Percentiles rank a stretch among this genome's conserved stretches.
Conservation (phyloP, 2,888 invertebrate species). For the Sicus ferrugineus region DNA sequence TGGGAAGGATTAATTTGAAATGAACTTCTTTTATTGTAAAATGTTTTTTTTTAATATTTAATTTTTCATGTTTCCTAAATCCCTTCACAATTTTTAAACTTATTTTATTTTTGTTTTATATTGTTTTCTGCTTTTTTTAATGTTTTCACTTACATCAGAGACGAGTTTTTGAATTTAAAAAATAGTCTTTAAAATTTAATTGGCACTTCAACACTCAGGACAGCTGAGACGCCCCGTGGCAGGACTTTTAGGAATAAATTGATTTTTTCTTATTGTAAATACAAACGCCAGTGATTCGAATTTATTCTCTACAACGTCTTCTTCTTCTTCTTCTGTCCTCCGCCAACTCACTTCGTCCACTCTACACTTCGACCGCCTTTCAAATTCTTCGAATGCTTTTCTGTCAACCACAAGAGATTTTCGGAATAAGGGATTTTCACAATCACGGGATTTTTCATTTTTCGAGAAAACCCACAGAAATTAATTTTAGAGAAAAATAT, state of each 20-base stretch:
- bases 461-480: too few relatives aligned
- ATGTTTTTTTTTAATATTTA: not conserved
- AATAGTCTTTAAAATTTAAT: constrained; percentile 51
- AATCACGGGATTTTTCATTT: too few relatives aligned
- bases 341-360: not conserved
- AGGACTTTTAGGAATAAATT: not conserved
- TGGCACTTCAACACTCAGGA: constrained; percentile 45
- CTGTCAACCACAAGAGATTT: too few relatives aligned
- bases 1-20: constrained; percentile 11
- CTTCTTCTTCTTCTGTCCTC: not conserved
- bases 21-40: too few relatives aligned
- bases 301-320: not conserved
- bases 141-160: constrained; percentile 46
- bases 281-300: not conserved
- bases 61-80: not conserved
- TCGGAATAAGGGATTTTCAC: too few relatives aligned
- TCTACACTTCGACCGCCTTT: not conserved
- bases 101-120: constrained; percentile 22
- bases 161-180: constrained; percentile 57
- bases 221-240: too few relatives aligned
- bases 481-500: too few relatives aligned
- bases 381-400: not conserved
- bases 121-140: constrained; percentile 43
- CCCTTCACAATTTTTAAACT: too few relatives aligned
- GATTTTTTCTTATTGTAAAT: constrained; percentile 6